Conservation (phyloP, 2,797 vertebrate species). For the Sebastes nivosus region DNA sequence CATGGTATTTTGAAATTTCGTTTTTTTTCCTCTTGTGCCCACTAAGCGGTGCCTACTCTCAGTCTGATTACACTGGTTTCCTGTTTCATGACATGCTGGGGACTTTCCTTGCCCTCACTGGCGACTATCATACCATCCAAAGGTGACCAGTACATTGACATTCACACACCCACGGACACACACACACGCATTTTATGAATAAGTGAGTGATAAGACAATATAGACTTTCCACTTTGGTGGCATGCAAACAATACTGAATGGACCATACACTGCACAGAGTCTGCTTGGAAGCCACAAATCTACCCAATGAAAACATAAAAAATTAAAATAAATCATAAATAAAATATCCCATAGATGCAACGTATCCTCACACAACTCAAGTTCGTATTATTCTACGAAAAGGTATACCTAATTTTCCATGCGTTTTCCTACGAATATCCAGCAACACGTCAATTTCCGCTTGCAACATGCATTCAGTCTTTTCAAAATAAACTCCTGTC, state of each 20-base stretch:
- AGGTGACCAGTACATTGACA: not conserved
- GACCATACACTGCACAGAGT: not conserved
- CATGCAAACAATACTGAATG: not conserved
- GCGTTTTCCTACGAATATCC: too few species aligned
- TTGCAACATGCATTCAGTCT: too few species aligned
- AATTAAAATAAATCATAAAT: not conserved
- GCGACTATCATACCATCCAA: not conserved
- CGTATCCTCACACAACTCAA: too few species aligned
- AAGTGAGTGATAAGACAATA: not conserved
- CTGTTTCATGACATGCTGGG: constrained; percentile 45
- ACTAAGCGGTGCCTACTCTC: not conserved
- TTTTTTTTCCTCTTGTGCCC: constrained; percentile 21
- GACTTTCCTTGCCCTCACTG: constrained; percentile 64
- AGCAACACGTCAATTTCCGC: too few species aligned
- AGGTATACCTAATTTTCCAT: too few species aligned
- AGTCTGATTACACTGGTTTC: constrained; percentile 43
- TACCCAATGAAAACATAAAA: not conserved
- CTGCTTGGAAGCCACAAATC: not conserved
- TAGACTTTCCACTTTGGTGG: not conserved
- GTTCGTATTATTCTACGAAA: too few species aligned
- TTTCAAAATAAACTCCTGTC: too few species aligned
- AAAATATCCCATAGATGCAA: not conserved
- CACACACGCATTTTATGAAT: not conserved
- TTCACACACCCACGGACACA: too few species aligned
- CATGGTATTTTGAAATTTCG: constrained; percentile 26